Conservation (phyloP, 1,140 invertebrate species). For the Plodia interpunctella region DNA sequence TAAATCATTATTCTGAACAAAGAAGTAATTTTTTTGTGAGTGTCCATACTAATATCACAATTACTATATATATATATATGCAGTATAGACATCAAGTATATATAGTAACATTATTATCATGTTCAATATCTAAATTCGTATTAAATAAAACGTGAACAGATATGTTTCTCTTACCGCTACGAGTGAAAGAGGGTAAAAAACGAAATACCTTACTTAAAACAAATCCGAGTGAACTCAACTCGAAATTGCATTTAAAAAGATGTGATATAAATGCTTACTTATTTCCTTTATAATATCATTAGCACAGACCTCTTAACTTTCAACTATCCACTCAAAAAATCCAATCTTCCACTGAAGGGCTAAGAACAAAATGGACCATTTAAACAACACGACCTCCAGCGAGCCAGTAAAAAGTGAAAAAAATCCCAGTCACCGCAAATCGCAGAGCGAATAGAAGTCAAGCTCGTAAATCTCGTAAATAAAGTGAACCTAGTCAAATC, state of each 20-base stretch:
- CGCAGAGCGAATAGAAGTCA: background rate
- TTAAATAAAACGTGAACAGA: too few relatives aligned
- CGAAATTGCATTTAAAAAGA: background rate
- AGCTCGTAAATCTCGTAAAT: background rate
- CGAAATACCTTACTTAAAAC: too few relatives aligned
- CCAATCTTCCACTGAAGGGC: slow-evolving; percentile 1
- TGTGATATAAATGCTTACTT: background rate
- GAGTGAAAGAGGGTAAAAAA: too few relatives aligned
- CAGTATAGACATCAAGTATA: too few relatives aligned
- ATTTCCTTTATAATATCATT: slow-evolving; percentile 5
- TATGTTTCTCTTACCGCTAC: too few relatives aligned
- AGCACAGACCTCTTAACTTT: slow-evolving; percentile 4
- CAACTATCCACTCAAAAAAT: slow-evolving; percentile 5
- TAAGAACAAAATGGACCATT: slow-evolving; percentile 7
- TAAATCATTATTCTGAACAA: too few relatives aligned
- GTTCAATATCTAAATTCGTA: too few relatives aligned
- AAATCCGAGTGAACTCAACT: too few relatives aligned
- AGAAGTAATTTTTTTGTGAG: too few relatives aligned
- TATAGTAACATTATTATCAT: too few relatives aligned
- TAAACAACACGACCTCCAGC: background rate
- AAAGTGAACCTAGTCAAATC: background rate
- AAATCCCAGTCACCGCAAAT: background rate
- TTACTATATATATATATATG: too few relatives aligned
- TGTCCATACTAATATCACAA: too few relatives aligned
- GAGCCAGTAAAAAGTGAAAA: background rate